Base-by-base conservation (phyloP, 64 coral and sea anemone species). In the Astreopora myriophthalma region DNA sequence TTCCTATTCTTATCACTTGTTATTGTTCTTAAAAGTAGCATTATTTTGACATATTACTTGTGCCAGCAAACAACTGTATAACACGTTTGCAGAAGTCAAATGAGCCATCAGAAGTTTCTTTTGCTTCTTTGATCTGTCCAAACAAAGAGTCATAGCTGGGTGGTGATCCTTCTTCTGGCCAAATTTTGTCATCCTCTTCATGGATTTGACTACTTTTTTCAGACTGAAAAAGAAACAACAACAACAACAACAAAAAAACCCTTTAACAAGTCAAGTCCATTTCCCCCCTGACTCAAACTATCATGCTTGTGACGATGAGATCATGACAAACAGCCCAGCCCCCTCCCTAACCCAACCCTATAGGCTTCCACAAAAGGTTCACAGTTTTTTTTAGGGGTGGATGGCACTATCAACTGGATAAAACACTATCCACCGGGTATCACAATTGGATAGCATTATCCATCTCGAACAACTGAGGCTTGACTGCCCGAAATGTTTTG, bases 31-130 rank as follows among this genome's bases (percentile, higher is more conserved):
- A 69, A 1, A 35, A 73, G 12, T 27, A 5, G 48, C 23, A 37
- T 57, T 44, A 19, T 19, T 55, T 74, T 30, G 31, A n/a, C 13
- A 22, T 63, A 86, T 95, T 95, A 98, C 96, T 98, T 98, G 96
- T 98, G 92, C 96, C 96, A 86, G 96, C 96, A 93, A 98, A 98
- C 66, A 98, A 74, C 38, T 98, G 96, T 58, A 95, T 69, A 81
- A 95, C 94, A 82, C 89, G 57, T 70, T 98, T 98, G 85, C 94
- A 93, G 48, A 99, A 99, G 73, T 95, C 97, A 60, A 99, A 82
- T 42, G 87, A 90, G 22, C 96, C 96, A 86, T 98, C 96, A 57
- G 96, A 98, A 14, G 89, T 92, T 71, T 98, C 93, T 30, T 98
- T 98, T 8, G 96, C 96, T 67, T 98, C 96, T 68, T 98, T 98